These are phyloP conservation scores for Octodon degus DNA, from an alignment of 2,113 vertebrate species.

Conservation along the genomic window DNA sequence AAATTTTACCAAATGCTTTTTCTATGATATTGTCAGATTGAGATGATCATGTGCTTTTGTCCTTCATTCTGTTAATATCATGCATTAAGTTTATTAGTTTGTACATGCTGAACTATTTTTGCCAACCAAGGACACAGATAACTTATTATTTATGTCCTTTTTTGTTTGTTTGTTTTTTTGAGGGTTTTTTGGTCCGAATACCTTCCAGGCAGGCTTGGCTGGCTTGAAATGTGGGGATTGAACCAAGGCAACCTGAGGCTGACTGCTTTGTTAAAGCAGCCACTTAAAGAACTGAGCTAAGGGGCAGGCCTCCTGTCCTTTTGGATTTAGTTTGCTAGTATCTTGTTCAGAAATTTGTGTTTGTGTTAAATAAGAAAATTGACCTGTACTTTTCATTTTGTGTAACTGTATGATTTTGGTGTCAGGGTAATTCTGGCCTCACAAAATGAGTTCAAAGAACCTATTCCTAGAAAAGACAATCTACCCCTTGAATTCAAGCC, in stretches of 20 bases:
- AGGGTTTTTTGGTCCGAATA: too few relatives aligned
- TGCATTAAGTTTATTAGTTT: neutral
- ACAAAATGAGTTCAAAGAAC: neutral
- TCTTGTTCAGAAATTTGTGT: neutral
- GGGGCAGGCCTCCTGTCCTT: neutral
- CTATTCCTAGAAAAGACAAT: neutral
- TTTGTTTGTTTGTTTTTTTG: too few relatives aligned
- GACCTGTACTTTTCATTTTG: neutral
- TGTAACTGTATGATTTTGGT: neutral
- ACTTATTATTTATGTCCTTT: neutral
- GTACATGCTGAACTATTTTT: neutral
- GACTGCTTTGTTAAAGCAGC: too few relatives aligned
- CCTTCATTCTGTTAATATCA: neutral
- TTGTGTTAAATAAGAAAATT: neutral
- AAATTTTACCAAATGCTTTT: neutral
- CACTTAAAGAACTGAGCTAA: too few relatives aligned
- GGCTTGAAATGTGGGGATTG: too few relatives aligned
- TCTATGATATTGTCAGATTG: neutral
- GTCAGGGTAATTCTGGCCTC: neutral
- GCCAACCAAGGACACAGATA: neutral
- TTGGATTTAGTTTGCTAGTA: neutral
- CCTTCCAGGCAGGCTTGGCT: too few relatives aligned
- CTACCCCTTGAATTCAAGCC: neutral
- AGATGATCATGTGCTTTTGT: neutral
- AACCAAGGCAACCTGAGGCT: too few relatives aligned